A percentile compares a stretch with the other conserved stretches of the same genome.
These are phyloP conservation scores for Belgica antarctica DNA, from an alignment of 2,888 invertebrate genomes.

Conservation along the genomic window DNA sequence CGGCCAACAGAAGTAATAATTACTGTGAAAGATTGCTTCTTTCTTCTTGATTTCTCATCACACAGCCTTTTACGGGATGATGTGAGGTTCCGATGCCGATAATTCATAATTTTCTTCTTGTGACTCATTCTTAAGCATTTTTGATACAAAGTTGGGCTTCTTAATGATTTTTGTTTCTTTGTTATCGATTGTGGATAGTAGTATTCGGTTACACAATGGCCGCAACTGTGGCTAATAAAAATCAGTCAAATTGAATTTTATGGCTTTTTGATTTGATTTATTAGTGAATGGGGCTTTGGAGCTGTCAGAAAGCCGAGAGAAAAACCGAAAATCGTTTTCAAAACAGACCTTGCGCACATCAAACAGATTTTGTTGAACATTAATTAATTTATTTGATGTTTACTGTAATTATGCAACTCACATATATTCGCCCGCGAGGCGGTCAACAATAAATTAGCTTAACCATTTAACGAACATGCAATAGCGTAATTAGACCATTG, in stretches of 20 bases:
- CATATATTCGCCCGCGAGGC: neutral
- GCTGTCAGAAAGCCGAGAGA: neutral
- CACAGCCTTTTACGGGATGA: constrained; percentile 22
- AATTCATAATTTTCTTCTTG: constrained; percentile 7
- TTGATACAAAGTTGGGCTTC: constrained; percentile 21
- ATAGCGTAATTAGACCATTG: constrained; percentile 33
- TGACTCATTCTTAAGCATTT: constrained; percentile 5
- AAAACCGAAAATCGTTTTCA: neutral
- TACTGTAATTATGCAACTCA: constrained; percentile 28
- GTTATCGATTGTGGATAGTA: constrained; percentile 8
- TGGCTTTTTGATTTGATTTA: constrained; percentile 43
- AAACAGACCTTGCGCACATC: neutral
- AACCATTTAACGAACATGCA: constrained; percentile 41
- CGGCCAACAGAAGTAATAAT: constrained; percentile 42
- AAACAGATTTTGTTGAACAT: neutral
- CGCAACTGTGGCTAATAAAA: constrained; percentile 36
- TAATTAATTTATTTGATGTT: constrained; percentile 31
- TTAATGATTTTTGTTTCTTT: constrained; percentile 32
- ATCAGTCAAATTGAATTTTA: constrained; percentile 44
- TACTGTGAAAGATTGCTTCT: constrained; percentile 44
- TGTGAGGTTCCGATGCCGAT: constrained; percentile 30
- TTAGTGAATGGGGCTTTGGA: constrained; percentile 31
- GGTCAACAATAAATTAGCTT: constrained; percentile 20
- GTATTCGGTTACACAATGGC: neutral
- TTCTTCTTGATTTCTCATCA: constrained; percentile 12